Conservation (phyloP, 1,140 invertebrate genomes). For the Drosophila sturtevanti region DNA sequence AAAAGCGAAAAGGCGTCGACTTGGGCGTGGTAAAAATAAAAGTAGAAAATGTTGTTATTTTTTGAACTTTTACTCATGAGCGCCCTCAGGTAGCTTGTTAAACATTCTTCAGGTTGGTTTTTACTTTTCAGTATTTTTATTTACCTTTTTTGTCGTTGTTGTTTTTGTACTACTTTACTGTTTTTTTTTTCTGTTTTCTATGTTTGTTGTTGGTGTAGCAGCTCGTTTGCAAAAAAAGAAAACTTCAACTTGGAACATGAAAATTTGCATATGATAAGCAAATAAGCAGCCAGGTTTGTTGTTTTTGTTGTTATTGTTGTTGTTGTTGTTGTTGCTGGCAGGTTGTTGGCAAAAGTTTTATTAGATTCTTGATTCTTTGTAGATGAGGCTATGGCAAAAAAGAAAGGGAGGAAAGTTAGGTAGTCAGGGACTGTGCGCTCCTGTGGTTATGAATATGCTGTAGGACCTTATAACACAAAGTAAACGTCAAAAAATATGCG, state of each 20-base stretch:
- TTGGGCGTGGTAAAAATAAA: conserved; percentile 60
- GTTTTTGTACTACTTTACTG: conserved; percentile 3
- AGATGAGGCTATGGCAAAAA: not conserved
- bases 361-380: conserved; percentile 72
- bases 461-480: conserved; percentile 6
- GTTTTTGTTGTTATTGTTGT: conserved; percentile 32
- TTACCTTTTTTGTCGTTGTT: conserved; percentile 4
- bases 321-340: conserved; percentile 36
- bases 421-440: conserved; percentile 28
- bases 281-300: conserved; percentile 64
- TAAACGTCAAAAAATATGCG: conserved; percentile 64
- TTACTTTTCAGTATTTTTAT: conserved; percentile 21
- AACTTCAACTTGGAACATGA: conserved; percentile 72
- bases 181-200: conserved; percentile 21
- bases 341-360: conserved; percentile 75
- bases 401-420: not conserved
- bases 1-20: conserved; percentile 10
- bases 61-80: conserved; percentile 72
- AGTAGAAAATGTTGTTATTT: conserved; percentile 74
- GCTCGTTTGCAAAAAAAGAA: conserved; percentile 32
- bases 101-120: conserved; percentile 68
- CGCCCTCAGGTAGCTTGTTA: conserved; percentile 75
- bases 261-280: conserved; percentile 81
- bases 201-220: conserved; percentile 14
- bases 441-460: conserved; percentile 69